These are phyloP conservation scores for Donacobius atricapilla DNA, from an alignment of 2,113 vertebrate genomes.

Conservation along the genomic window DNA sequence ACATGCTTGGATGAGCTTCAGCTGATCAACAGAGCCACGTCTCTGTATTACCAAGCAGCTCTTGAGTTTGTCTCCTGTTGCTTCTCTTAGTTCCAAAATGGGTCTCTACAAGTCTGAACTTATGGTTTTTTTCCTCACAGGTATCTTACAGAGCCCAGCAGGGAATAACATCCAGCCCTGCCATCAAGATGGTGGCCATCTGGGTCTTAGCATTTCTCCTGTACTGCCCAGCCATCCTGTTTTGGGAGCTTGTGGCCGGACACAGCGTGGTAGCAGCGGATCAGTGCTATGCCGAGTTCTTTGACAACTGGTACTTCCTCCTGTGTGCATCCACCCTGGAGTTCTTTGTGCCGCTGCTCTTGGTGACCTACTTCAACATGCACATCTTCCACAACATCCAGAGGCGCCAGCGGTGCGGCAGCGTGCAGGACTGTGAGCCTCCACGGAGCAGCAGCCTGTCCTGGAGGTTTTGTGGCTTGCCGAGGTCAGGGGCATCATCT, in stretches of 20 bases:
- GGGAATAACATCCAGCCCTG: conserved; percentile 66
- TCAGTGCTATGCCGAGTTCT: conserved; percentile 79
- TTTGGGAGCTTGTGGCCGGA: conserved; percentile 68
- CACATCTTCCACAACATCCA: conserved; percentile 85
- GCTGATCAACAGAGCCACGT: not conserved
- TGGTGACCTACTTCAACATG: conserved; percentile 85
- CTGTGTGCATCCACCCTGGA: conserved; percentile 82
- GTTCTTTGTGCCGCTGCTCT: conserved; percentile 84
- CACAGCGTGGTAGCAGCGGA: rapidly evolving
- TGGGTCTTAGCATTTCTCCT: conserved; percentile 87
- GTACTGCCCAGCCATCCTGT: conserved; percentile 84
- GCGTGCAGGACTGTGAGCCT: not conserved
- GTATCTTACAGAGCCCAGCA: conserved; percentile 82
- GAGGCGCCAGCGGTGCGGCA: not conserved
- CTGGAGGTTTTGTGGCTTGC: not conserved
- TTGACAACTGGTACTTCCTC: conserved; percentile 82
- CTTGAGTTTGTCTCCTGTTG: not conserved
- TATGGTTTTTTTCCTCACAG: conserved; percentile 40
- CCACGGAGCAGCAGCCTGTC: not conserved
- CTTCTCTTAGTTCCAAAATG: not conserved
- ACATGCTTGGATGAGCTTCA: not conserved
- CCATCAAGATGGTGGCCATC: conserved; percentile 78
- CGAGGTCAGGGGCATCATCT: not conserved
- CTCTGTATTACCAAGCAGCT: not conserved
- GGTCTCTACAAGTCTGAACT: not conserved